These are phyloP conservation scores for Stomatorhinus ivindoensis DNA, from an alignment of 2,113 vertebrate genomes.

Conservation along the genomic window DNA sequence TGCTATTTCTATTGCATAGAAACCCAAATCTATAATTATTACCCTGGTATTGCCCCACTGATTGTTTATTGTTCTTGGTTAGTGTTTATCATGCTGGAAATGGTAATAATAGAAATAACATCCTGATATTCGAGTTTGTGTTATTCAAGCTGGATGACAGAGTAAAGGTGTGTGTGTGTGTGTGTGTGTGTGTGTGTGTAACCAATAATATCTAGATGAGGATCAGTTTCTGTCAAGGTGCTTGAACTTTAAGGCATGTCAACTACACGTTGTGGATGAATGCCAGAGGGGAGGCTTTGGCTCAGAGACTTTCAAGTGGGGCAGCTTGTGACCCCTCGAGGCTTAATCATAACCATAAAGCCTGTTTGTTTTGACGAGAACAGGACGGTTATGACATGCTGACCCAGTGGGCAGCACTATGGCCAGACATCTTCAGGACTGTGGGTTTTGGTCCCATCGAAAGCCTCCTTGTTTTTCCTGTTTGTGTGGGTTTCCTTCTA, in stretches of 20 bases:
- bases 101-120: too few species aligned
- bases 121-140: too few species aligned
- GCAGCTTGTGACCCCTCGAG: not conserved
- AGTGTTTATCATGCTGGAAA: not conserved
- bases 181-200: not conserved
- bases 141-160: not conserved
- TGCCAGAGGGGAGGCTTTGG: not conserved
- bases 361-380: not conserved
- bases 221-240: not conserved
- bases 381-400: not conserved
- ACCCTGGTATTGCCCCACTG: not conserved
- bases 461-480: not conserved
- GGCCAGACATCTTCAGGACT: not conserved
- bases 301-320: not conserved
- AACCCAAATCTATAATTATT: not conserved
- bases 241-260: not conserved
- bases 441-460: not conserved
- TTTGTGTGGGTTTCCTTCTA: not conserved
- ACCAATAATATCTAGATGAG: not conserved
- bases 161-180: not conserved
- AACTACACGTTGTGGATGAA: not conserved
- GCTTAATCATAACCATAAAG: not conserved
- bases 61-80: not conserved
- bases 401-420: not conserved
- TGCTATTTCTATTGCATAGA: not conserved